Conservation (phyloP, 2,113 vertebrate genomes). For the Mungos mungo region DNA sequence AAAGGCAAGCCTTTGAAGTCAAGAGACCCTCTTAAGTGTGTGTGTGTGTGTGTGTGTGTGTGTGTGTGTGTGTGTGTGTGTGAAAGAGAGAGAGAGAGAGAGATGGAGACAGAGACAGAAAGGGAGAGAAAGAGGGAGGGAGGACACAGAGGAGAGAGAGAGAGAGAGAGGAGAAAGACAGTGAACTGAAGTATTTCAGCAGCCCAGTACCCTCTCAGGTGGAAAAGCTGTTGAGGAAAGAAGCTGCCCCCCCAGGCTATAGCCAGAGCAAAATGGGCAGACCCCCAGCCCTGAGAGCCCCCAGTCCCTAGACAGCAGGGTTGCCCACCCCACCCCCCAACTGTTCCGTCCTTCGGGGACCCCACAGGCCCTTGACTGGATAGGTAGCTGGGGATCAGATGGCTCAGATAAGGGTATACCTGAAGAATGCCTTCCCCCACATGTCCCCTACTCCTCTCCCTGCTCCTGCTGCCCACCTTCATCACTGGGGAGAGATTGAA, state of each 20-base stretch:
- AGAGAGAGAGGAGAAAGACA: not conserved
- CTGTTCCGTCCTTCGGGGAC: not conserved
- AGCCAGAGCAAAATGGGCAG: not conserved
- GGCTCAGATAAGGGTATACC: not conserved
- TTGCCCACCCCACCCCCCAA: not conserved
- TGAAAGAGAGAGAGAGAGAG: not conserved
- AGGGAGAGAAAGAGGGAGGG: not conserved
- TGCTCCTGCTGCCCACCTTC: not conserved
- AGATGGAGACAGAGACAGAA: not conserved
- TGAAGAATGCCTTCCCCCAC: not conserved
- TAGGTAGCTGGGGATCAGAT: not conserved
- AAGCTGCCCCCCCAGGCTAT: not conserved
- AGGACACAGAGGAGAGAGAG: not conserved
- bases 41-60: not conserved
- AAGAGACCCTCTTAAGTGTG: not conserved
- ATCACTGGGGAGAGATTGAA: not conserved
- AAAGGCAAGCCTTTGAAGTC: not conserved
- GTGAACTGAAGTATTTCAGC: not conserved
- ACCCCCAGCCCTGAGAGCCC: not conserved
- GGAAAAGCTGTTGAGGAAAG: not conserved
- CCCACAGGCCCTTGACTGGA: not conserved
- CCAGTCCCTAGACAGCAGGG: not conserved
- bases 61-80: no score
- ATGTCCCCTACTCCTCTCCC: accelerated
- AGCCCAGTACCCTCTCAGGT: not conserved